phyloP scores from a whole-genome alignment of 2,113 vertebrate species.

The Vanacampus margaritifer region DNA sequence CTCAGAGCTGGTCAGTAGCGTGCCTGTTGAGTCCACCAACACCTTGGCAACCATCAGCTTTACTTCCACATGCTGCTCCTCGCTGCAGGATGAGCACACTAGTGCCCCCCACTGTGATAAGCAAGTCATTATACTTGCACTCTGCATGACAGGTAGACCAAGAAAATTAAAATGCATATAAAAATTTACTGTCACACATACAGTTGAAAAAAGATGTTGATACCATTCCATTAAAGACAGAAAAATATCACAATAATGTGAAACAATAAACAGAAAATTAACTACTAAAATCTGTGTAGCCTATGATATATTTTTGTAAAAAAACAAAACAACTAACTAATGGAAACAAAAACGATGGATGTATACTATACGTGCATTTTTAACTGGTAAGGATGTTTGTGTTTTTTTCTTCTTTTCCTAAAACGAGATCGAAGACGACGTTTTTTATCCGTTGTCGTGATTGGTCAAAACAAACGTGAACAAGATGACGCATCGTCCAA shows the following conservation, averaged over 20 bases:
- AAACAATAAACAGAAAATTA: not conserved
- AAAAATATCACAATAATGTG: not conserved
- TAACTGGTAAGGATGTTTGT: too few relatives aligned
- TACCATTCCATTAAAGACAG: not conserved
- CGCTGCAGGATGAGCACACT: conserved; percentile 77
- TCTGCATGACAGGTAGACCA: conserved; percentile 15
- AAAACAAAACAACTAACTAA: too few relatives aligned
- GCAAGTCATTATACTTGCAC: conserved; percentile 6
- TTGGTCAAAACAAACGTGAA: too few relatives aligned
- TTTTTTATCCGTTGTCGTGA: too few relatives aligned
- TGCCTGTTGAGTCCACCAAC: conserved; percentile 69
- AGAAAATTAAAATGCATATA: not conserved
- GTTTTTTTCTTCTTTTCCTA: too few relatives aligned
- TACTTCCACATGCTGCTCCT: conserved; percentile 80
- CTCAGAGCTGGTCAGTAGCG: conserved; percentile 71
- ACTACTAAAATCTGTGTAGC: not conserved
- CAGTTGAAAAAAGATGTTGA: not conserved
- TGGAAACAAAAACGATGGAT: too few relatives aligned
- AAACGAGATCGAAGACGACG: too few relatives aligned
- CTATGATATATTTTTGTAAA: too few relatives aligned
- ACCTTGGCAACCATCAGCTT: conserved; percentile 80
- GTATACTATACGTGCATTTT: too few relatives aligned
- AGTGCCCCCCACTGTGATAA: conserved; percentile 75
- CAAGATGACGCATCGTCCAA: too few relatives aligned
- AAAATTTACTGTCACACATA: not conserved